These are phyloP conservation scores for Biston stratarius DNA, from an alignment of 2,888 invertebrate genomes.

Conservation along the genomic window DNA sequence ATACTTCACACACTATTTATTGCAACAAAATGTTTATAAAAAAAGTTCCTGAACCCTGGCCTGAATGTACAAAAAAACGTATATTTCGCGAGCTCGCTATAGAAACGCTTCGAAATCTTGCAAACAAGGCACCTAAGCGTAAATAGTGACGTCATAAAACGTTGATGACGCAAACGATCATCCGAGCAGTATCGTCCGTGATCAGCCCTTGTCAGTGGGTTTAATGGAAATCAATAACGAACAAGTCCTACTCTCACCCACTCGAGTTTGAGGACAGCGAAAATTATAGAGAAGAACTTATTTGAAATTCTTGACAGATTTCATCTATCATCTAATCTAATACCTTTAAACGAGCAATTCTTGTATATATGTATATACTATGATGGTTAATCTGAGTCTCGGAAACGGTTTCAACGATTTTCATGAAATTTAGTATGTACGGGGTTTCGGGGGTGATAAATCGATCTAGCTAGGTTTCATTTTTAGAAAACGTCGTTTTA, in stretches of 20 bases:
- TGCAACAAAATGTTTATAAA: too few species aligned
- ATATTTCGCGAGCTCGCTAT: neutral
- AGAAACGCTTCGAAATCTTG: neutral
- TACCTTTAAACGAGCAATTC: too few species aligned
- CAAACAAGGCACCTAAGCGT: slow-evolving; percentile 4
- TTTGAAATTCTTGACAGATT: too few species aligned
- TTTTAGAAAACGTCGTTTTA: too few species aligned
- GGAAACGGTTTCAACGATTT: too few species aligned
- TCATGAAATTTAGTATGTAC: too few species aligned
- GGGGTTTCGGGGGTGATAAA: too few species aligned
- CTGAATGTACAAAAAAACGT: neutral
- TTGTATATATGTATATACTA: too few species aligned
- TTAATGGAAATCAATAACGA: slow-evolving; percentile 80
- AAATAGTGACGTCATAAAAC: slow-evolving; percentile 24
- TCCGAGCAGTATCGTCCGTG: slow-evolving; percentile 50
- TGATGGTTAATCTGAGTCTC: too few species aligned
- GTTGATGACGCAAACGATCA: slow-evolving; percentile 35
- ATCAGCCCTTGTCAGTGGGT: slow-evolving; percentile 56
- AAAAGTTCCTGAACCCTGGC: neutral
- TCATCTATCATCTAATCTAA: too few species aligned
- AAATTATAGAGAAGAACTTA: slow-evolving; percentile 25
- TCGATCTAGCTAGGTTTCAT: too few species aligned
- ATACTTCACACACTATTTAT: too few species aligned
- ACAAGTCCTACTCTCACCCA: slow-evolving; percentile 69
- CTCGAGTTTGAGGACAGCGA: slow-evolving; percentile 59